A percentile compares a stretch with the other conserved stretches of the same genome.
phyloP scores from a whole-genome alignment of 1,140 invertebrate species.

The Drosophila kurseongensis region DNA sequence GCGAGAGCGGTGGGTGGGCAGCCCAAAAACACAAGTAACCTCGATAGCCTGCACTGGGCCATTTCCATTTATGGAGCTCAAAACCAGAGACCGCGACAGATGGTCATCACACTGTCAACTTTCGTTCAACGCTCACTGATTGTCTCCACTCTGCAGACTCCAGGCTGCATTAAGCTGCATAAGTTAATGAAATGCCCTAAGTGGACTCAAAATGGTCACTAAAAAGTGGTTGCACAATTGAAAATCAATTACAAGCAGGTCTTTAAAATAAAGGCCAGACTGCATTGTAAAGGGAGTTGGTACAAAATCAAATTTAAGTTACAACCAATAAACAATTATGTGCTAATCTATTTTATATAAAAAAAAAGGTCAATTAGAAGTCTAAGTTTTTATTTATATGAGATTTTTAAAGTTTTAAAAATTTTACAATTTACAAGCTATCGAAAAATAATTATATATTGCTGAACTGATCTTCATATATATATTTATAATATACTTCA shows the following conservation, averaged over 20 bases:
- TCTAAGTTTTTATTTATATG: background rate
- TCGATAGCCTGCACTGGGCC: slow-evolving; percentile 16
- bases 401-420: background rate
- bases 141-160: slow-evolving; percentile 9
- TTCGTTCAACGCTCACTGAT: slow-evolving; percentile 51
- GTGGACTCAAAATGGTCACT: background rate
- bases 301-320: too few species aligned
- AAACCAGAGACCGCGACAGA: slow-evolving; percentile 37
- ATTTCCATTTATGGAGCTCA: slow-evolving; percentile 46
- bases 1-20: slow-evolving; percentile 11
- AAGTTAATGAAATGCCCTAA: background rate
- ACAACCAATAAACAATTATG: too few species aligned
- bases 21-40: slow-evolving; percentile 2
- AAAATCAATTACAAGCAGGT: too few species aligned
- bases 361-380: too few species aligned
- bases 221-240: background rate
- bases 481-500: background rate
- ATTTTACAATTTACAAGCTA: too few species aligned
- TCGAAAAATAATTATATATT: too few species aligned
- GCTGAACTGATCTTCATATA: background rate
- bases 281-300: too few species aligned
- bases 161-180: background rate
- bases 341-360: too few species aligned
- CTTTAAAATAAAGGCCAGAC: too few species aligned
- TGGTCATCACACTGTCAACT: slow-evolving; percentile 76